Base-by-base conservation (phyloP, 37 sponge, comb jelly and placozoan genomes). In the Spongilla lacustris region DNA sequence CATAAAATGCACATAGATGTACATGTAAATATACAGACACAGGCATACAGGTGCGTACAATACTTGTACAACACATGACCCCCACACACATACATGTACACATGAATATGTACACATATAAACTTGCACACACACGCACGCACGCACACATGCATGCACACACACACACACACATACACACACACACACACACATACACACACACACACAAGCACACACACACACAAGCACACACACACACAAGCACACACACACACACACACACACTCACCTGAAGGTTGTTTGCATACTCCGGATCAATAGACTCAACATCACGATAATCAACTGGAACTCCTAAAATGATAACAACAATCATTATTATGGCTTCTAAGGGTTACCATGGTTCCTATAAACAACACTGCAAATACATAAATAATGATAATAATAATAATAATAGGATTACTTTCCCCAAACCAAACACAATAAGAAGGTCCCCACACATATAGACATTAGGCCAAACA, bases 251-350 rank as follows among this genome's bases (percentile, higher is more conserved):
- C 41, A 41, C 41, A 41, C 6, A 41, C 41, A 41, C 6, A 41
- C 41, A 70, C 26, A 41, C n/a, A 23, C 74, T 27, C 27, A 85
- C 85, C 75, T 91, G 94, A 0, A 97, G 89, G 73, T 91, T 96
- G 77, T 86, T 94, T 71, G 98, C 98, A 89, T 96, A 98, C 35
- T 94, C 98, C 0, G 95, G 96, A 73, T 98, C 98, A 66, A 98
- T 98, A 67, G 89, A 90, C 79, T 91, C 93, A 22, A 98, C 96
- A 66, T 98, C 98, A 19, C 91, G 84, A 73, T 96, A 94, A 68
- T 94, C 92, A 58, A 96, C 93, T 13, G 96, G 93, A 50, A 94
- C 78, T 67, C 93, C 98, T 92, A 36, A 33, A 76, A 26, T 28
- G 3, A 36, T 30, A 9, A 73, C 9, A 23, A 22, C 38, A 83